Percentiles rank a stretch among this genome's conserved stretches.
Conservation (phyloP, 2,888 invertebrate genomes). For the Cephus spinipes region DNA sequence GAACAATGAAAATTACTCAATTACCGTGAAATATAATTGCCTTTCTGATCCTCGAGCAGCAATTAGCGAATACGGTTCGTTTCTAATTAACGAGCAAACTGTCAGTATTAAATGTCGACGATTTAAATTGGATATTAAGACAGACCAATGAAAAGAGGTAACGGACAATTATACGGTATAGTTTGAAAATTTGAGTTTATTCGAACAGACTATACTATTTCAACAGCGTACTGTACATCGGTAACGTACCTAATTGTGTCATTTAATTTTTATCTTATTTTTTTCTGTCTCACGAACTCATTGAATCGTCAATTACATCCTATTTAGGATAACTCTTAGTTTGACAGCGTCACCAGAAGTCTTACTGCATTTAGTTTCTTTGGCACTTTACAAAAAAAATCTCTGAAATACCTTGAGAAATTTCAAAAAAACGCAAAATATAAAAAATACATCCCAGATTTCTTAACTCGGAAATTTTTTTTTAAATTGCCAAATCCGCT, state of each 20-base stretch:
- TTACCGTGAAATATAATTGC: slow-evolving; percentile 43
- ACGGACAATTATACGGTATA: background rate
- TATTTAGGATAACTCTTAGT: too few relatives aligned
- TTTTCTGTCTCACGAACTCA: background rate
- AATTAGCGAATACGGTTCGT: slow-evolving; percentile 57
- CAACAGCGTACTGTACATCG: slow-evolving; percentile 27
- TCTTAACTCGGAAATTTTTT: too few relatives aligned
- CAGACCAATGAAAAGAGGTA: too few relatives aligned
- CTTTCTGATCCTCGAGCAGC: slow-evolving; percentile 55
- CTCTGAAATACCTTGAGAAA: too few relatives aligned
- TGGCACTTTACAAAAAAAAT: too few relatives aligned
- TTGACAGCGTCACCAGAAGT: too few relatives aligned
- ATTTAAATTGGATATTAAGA: background rate
- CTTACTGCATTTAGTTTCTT: too few relatives aligned
- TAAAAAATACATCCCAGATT: too few relatives aligned
- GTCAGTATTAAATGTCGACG: background rate
- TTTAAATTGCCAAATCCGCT: too few relatives aligned
- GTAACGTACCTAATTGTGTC: slow-evolving; percentile 30
- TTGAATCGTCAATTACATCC: too few relatives aligned
- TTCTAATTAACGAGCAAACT: slow-evolving; percentile 55
- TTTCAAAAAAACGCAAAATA: too few relatives aligned
- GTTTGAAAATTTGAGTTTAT: slow-evolving; percentile 25
- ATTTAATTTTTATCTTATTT: slow-evolving; percentile 10
- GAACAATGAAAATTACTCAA: slow-evolving; percentile 41
- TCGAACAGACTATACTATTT: slow-evolving; percentile 31